Conservation (phyloP, 23 tunicate species). For the Diplosoma virens region DNA sequence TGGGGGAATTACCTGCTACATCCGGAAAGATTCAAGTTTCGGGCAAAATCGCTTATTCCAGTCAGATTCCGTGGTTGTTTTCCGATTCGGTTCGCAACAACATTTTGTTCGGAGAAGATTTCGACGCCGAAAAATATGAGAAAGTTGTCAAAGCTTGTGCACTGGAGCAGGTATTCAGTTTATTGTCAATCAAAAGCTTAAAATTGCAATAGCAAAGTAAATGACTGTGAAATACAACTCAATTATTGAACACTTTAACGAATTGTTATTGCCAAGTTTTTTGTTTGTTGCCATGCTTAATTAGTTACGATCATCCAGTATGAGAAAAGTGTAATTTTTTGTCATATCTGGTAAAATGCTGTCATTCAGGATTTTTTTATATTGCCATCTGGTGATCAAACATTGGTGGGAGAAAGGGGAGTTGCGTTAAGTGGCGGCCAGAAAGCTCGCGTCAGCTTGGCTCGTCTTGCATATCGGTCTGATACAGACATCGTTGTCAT, state of each 20-base stretch:
- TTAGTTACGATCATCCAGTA: no score
- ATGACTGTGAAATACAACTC: no score
- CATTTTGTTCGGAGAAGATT: slow-evolving; percentile 69
- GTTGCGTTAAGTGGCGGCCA: slow-evolving; percentile 93
- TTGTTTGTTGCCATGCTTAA: no score
- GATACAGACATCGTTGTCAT: slow-evolving; percentile 50
- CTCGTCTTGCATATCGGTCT: slow-evolving; percentile 70
- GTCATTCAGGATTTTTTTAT: slow-evolving; percentile 61
- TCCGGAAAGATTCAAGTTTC: slow-evolving; percentile 28
- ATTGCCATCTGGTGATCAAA: slow-evolving; percentile 64
- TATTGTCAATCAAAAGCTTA: no score
- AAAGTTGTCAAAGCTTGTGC: slow-evolving; percentile 65
- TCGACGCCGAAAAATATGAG: slow-evolving; percentile 23
- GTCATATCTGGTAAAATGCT: no score
- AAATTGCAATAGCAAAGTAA: no score
- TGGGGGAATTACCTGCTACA: slow-evolving; percentile 50
- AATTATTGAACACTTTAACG: no score
- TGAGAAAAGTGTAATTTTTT: no score
- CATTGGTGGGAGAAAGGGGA: slow-evolving; percentile 88
- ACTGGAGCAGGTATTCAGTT: slow-evolving; percentile 34
- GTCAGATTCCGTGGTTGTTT: slow-evolving; percentile 73
- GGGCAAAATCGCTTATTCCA: slow-evolving; percentile 50
- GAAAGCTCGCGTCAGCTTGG: slow-evolving; percentile 87
- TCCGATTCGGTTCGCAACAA: slow-evolving; percentile 60
- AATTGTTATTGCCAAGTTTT: no score